Conservation (phyloP, 37 sponge, comb jelly and placozoan genomes). For the Crambe crambe region DNA sequence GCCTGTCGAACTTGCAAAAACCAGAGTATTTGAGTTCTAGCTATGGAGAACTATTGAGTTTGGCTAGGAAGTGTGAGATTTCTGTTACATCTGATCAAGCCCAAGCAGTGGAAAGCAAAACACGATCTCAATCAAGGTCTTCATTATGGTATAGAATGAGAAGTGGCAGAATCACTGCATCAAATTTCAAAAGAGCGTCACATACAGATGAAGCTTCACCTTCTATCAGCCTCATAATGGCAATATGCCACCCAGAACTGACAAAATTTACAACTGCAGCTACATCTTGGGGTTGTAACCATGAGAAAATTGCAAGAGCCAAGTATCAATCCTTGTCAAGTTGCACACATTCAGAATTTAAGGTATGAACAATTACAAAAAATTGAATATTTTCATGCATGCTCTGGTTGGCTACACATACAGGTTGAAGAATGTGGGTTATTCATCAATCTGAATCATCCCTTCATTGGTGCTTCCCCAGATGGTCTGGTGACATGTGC, state of each 20-base stretch:
- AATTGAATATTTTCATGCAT: too few relatives aligned
- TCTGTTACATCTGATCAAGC: slow-evolving; percentile 14
- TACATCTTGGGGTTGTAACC: slow-evolving; percentile 64
- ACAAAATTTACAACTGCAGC: slow-evolving; percentile 39
- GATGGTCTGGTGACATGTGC: slow-evolving; percentile 58
- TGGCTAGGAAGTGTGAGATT: not conserved
- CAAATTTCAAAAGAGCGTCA: not conserved
- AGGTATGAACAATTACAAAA: too few relatives aligned
- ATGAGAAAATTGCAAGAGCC: slow-evolving; percentile 31
- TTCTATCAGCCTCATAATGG: slow-evolving; percentile 47
- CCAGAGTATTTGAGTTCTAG: slow-evolving; percentile 4
- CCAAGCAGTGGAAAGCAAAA: slow-evolving; percentile 21
- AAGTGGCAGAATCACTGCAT: slow-evolving; percentile 70
- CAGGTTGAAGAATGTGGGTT: slow-evolving; percentile 26
- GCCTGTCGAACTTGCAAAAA: slow-evolving; percentile 21
- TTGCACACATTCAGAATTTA: not conserved
- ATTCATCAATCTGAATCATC: slow-evolving; percentile 38
- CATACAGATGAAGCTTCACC: slow-evolving; percentile 15
- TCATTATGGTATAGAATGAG: slow-evolving; percentile 51
- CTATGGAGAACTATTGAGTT: slow-evolving; percentile 29
- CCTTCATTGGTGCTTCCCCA: slow-evolving; percentile 67
- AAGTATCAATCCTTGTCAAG: slow-evolving; percentile 3
- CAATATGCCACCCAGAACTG: slow-evolving; percentile 36
- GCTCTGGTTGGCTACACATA: not conserved
- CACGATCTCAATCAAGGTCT: slow-evolving; percentile 45